Percentiles rank a stretch among this genome's conserved stretches.
These are phyloP conservation scores for Sternotherus odoratus DNA, from an alignment of 2,797 vertebrate genomes.

Conservation along the genomic window DNA sequence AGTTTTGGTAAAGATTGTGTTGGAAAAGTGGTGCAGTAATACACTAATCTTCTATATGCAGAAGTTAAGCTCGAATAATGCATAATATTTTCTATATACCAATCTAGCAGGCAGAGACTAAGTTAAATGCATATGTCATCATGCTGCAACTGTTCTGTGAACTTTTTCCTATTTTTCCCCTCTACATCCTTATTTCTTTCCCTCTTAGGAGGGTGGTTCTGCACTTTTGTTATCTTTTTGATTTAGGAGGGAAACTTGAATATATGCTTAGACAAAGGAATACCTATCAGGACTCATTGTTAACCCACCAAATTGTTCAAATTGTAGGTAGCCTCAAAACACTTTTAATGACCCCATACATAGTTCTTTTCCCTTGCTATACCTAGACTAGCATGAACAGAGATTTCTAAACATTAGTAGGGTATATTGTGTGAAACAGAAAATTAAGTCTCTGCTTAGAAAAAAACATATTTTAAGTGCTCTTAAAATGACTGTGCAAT, in stretches of 20 bases:
- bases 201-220: not conserved
- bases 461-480: not conserved
- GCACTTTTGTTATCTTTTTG: not conserved
- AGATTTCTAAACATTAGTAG: not conserved
- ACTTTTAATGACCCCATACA: not conserved
- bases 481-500: not conserved
- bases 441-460: not conserved
- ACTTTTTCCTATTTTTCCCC: not conserved
- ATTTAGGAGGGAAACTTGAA: not conserved
- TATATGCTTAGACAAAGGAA: not conserved
- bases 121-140: rapidly evolving
- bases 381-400: not conserved
- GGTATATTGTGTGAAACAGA: not conserved
- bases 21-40: not conserved
- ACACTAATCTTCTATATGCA: rapidly evolving
- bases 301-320: rapidly evolving
- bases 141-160: rapidly evolving
- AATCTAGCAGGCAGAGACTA: not conserved
- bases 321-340: not conserved
- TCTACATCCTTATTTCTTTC: not conserved
- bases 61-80: not conserved
- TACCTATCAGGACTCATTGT: rapidly evolving
- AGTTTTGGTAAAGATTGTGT: not conserved
- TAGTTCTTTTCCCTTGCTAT: not conserved
- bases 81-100: not conserved